Evolutionary conservation across 1,140 invertebrate species (phyloP).

Genomic region (Atta texana): DNA sequence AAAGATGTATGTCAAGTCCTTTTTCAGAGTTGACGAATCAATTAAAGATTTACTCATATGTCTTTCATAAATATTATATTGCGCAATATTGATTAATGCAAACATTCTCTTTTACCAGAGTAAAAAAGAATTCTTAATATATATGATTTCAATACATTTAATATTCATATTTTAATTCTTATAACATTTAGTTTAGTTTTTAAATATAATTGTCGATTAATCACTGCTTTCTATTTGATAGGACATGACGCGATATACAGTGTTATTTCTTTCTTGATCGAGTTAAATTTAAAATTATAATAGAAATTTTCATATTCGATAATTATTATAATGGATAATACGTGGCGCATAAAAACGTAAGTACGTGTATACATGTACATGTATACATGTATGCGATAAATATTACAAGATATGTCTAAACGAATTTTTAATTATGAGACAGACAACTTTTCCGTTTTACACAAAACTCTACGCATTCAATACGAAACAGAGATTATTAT

Average conservation of each 20-base stretch:
- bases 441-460: conserved; percentile 1
- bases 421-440: background rate
- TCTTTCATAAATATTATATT: background rate
- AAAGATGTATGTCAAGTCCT: too few relatives aligned
- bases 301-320: background rate
- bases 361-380: background rate
- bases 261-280: background rate
- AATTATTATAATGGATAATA: background rate
- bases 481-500: background rate
- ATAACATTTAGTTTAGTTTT: background rate
- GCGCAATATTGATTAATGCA: background rate
- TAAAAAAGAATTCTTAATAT: background rate
- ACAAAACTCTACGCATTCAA: conserved; percentile 1
- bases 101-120: conserved; percentile 13
- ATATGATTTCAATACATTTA: conserved; percentile 58
- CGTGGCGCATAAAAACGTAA: background rate
- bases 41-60: background rate
- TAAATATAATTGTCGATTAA: conserved; percentile 13
- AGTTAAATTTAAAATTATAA: conserved; percentile 20
- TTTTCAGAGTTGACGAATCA: background rate
- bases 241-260: background rate
- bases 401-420: background rate
- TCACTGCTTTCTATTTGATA: conserved; percentile 29
- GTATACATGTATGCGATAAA: background rate
- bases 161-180: conserved; percentile 41